Evolutionary conservation across 2,888 invertebrate species (phyloP).

Genomic region (Apoda limacodes): DNA sequence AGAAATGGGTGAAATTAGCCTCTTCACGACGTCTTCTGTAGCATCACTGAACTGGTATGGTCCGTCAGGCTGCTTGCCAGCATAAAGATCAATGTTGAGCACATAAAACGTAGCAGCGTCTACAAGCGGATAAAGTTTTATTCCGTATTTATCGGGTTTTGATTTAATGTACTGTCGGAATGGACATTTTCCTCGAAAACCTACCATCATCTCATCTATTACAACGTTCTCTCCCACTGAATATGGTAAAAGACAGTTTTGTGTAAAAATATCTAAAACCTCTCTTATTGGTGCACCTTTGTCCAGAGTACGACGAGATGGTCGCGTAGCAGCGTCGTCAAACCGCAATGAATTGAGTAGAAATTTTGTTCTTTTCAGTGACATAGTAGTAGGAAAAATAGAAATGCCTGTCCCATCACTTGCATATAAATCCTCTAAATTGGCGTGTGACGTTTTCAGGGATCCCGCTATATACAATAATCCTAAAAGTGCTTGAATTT

Average conservation of each 20-base stretch:
- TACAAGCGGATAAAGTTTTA: too few relatives aligned
- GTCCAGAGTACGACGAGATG: slow-evolving; percentile 17
- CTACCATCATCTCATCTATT: slow-evolving; percentile 21
- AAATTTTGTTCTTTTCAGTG: slow-evolving; percentile 15
- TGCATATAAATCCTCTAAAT: too few relatives aligned
- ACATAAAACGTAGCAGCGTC: slow-evolving; percentile 21
- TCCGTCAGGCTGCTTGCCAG: slow-evolving; percentile 24
- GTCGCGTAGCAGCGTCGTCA: slow-evolving; percentile 17
- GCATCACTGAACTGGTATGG: slow-evolving; percentile 22
- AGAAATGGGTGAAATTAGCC: slow-evolving; percentile 23
- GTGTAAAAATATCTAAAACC: slow-evolving; percentile 18
- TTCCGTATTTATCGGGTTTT: too few relatives aligned
- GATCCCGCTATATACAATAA: too few relatives aligned
- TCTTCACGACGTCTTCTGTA: slow-evolving; percentile 23
- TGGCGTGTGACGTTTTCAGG: too few relatives aligned
- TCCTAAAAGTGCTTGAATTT: too few relatives aligned
- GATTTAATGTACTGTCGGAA: too few relatives aligned
- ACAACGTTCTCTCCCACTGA: slow-evolving; percentile 19
- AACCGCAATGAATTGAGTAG: slow-evolving; percentile 18
- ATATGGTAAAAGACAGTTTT: slow-evolving; percentile 16
- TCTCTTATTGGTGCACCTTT: slow-evolving; percentile 22
- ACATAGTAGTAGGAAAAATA: slow-evolving; percentile 10
- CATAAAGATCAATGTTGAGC: slow-evolving; percentile 25
- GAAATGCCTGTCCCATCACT: too few relatives aligned
- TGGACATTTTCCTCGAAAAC: slow-evolving; percentile 22